Conservation (phyloP, 2,888 invertebrate genomes). For the Acronicta psi region DNA sequence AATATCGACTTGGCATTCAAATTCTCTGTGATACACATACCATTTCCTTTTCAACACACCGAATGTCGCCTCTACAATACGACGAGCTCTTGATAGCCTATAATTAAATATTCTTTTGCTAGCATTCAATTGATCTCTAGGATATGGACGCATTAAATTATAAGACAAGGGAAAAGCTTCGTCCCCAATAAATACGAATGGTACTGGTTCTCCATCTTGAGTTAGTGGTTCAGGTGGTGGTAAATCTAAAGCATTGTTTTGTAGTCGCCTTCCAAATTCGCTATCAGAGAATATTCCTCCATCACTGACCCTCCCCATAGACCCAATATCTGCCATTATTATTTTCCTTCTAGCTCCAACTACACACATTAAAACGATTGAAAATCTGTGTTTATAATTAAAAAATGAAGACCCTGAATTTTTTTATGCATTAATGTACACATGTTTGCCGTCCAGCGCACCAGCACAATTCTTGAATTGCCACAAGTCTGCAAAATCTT, state of each 20-base stretch:
- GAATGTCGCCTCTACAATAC: slow-evolving; percentile 13
- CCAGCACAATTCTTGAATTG: slow-evolving; percentile 28
- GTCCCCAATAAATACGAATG: slow-evolving; percentile 33
- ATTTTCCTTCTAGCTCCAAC: too few species aligned
- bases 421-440: too few species aligned
- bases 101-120: slow-evolving; percentile 14
- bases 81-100: slow-evolving; percentile 24
- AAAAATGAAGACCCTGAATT: slow-evolving; percentile 20
- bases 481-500: slow-evolving; percentile 13
- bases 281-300: too few species aligned
- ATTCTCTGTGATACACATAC: too few species aligned
- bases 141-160: slow-evolving; percentile 30
- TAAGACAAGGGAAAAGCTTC: slow-evolving; percentile 33
- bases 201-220: slow-evolving; percentile 20
- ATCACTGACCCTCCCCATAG: too few species aligned
- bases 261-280: slow-evolving; percentile 1
- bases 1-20: slow-evolving; percentile 15
- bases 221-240: slow-evolving; percentile 17
- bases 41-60: too few species aligned
- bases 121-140: slow-evolving; percentile 18
- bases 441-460: slow-evolving; percentile 32
- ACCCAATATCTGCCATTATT: too few species aligned
- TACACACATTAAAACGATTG: slow-evolving; percentile 21
- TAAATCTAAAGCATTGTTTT: slow-evolving; percentile 14
- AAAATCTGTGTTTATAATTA: slow-evolving; percentile 39